These are phyloP conservation scores for Aricia agestis DNA, from an alignment of 1,140 invertebrate species.

Conservation along the genomic window DNA sequence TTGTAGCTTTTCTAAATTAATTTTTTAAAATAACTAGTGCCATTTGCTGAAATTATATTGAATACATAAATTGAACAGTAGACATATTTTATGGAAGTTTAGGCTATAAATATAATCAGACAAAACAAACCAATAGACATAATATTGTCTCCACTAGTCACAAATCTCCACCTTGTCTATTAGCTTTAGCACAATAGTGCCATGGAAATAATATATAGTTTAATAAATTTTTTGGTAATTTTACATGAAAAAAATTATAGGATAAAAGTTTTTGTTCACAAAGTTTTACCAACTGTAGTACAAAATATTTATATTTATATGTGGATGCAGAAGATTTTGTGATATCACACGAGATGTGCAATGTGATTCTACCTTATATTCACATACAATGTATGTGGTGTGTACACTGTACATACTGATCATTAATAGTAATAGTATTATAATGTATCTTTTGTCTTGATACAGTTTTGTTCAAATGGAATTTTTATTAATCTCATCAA, in stretches of 20 bases:
- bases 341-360: not conserved
- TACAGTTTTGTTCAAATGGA: not conserved
- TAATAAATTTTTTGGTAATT: not conserved
- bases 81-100: too few relatives aligned
- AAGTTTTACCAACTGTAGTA: not conserved
- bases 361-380: not conserved
- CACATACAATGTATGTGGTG: constrained; percentile 7
- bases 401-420: not conserved
- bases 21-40: too few relatives aligned
- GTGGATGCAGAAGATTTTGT: not conserved
- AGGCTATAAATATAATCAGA: too few relatives aligned
- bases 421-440: not conserved
- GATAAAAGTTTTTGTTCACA: not conserved
- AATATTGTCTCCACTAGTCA: not conserved
- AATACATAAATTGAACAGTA: too few relatives aligned
- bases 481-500: too few relatives aligned
- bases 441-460: not conserved
- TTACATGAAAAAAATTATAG: not conserved
- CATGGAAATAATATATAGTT: not conserved
- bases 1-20: too few relatives aligned
- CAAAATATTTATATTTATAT: not conserved
- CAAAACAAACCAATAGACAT: too few relatives aligned
- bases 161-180: not conserved
- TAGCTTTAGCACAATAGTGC: not conserved
- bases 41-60: too few relatives aligned